Conservation (phyloP, 2,888 invertebrate species). For the Troides oblongomaculatus region DNA sequence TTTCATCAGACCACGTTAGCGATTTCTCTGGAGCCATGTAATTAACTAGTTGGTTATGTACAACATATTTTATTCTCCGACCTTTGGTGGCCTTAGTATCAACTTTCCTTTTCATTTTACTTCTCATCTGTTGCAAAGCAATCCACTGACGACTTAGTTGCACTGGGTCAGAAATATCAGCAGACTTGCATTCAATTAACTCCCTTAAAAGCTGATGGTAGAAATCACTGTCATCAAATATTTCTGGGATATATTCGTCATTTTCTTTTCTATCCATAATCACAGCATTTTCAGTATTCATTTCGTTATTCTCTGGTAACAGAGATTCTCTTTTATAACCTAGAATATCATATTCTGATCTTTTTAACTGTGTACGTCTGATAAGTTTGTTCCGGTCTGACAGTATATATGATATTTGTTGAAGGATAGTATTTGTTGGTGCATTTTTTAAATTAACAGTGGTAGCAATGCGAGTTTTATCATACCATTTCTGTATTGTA, state of each 20-base stretch:
- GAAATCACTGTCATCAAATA: constrained; percentile 98
- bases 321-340: constrained; percentile 71
- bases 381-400: constrained; percentile 88
- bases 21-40: constrained; percentile 91
- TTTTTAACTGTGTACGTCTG: constrained; percentile 88
- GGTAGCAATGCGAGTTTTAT: constrained; percentile 89
- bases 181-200: constrained; percentile 94
- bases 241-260: constrained; percentile 86
- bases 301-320: constrained; percentile 40
- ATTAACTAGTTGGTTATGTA: constrained; percentile 92
- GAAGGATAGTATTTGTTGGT: constrained; percentile 82
- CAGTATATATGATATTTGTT: constrained; percentile 92
- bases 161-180: constrained; percentile 89
- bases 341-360: constrained; percentile 85
- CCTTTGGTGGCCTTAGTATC: constrained; percentile 98
- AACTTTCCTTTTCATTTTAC: constrained; percentile 94
- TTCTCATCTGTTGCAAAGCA: constrained; percentile 93
- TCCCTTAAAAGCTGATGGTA: constrained; percentile 96
- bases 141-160: constrained; percentile 94
- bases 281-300: constrained; percentile 42
- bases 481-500: constrained; percentile 96
- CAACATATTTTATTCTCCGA: constrained; percentile 91
- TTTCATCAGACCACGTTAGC: constrained; percentile 86
- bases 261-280: constrained; percentile 59
- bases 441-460: constrained; percentile 82